Base-by-base conservation (phyloP, 2,113 vertebrate species). In the Cynopterus brachyotis region DNA sequence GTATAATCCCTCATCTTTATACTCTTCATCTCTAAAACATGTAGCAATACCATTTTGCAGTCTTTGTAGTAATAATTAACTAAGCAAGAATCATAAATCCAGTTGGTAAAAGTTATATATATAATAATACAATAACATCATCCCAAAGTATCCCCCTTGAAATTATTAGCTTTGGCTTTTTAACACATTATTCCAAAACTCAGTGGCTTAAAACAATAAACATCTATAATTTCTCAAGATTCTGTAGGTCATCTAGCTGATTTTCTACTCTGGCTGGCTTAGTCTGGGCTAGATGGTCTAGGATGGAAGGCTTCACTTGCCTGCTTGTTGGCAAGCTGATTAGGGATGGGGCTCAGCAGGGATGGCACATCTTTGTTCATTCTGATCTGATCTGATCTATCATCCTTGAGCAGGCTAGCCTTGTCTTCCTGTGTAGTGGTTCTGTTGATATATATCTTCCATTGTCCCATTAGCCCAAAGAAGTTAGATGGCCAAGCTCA, bases 41-140 rank as follows among this genome's bases (percentile, higher is more conserved):
- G 24, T 17, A 69, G 22, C 13, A 59, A 42, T 70, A 16, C 3
- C 35, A 60, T 88, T 81, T 93, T 92, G 35, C 15, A 78, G 32
- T 3, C 24, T 93, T 88, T 57, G 12, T 92, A 76, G 40, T 78
- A 96, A 81, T 84, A 93, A 75, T 94, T 97, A 94, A 82, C 47
- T 60, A 42, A 53, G 22, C 17, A 59, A 94, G 37, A 83, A 66
- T 84, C 32, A 62, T 84, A 93, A 94, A 94, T 75, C 35, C 89
- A 67, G 2, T 45, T 8, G 24, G 8, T 53, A 89, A 69, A 95
- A 94, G 59, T 55, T 62, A 17, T 45, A 40, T 57, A 30, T 96
- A 30, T 70, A 60, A 75, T 12, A 78, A 60, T 13, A n/a, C 89
- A 69, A 70, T 91, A 90, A 81, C 30, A 9, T 81, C 69, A 22